Evolutionary conservation across 2,797 vertebrate genomes (phyloP), one percentile per base, ranked within the genome.

Genomic region (Sebastes alutus): DNA sequence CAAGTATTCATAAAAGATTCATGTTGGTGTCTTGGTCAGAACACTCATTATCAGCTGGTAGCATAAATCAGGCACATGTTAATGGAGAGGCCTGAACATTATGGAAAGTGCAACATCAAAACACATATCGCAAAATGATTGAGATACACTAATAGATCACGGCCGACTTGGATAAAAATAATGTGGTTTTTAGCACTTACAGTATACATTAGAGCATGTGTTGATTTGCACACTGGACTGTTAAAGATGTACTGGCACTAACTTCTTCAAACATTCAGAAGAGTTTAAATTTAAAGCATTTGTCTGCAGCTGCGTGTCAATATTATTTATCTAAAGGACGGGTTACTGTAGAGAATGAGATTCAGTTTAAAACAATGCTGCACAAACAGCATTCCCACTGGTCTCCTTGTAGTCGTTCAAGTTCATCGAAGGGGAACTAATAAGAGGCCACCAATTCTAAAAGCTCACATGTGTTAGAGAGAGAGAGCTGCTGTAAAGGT

Each of bases 1-100:
- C 5, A 83, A 87, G 68, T 70, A 42, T 62, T 89, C 77, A 92
- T 93, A 33, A 88, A 92, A 86, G 60, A 91, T 92, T 90, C 42
- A 92, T 89, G 64, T 46, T 13, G 63, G 4, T 35, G 49, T 77
- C 25, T 68, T 66, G 68, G 74, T 85, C 67, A 83, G 67, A 76
- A 80, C 30, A 61, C 30, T 80, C 65, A 77, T 64, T 75, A 87
- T 75, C 46, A 60, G 65, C 66, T 72, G 55, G 70, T 84, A 27
- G 23, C 23, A 35, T 29, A 12, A 84, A 72, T 14, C 22, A 23
- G 22, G 33, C 32, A 60, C 7, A 18, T 67, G 76, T 65, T 91
- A 87, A 91, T 89, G 87, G 80, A 77, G 4, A 80, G 70, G 71
- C 32, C 20, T 67, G 27, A 64, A 73, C 80, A 68, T 78, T 74